Evolutionary conservation across 2,888 invertebrate species (phyloP).

Genomic region (Diabrotica balteata): DNA sequence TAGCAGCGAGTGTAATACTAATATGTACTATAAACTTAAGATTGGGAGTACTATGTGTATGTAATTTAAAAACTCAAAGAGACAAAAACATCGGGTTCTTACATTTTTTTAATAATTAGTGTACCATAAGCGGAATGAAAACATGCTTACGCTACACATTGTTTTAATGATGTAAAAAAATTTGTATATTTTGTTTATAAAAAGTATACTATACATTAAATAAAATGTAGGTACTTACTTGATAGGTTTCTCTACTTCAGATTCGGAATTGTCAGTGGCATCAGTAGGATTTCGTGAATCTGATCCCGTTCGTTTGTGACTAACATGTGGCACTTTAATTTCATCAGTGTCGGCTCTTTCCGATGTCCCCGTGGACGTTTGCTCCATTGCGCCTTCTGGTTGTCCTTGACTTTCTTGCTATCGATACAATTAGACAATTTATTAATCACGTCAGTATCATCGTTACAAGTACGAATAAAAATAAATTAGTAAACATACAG

Average conservation of each 20-base stretch:
- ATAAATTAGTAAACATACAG: too few species aligned
- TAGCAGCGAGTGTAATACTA: too few species aligned
- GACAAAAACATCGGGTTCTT: too few species aligned
- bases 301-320: conserved; percentile 27
- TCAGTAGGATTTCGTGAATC: conserved; percentile 69
- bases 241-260: conserved; percentile 72
- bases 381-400: conserved; percentile 40
- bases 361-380: conserved; percentile 43
- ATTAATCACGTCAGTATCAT: neutral
- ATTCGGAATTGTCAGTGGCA: conserved; percentile 82
- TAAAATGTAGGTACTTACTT: conserved; percentile 61
- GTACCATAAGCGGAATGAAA: too few species aligned
- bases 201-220: too few species aligned
- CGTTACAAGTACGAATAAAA: neutral
- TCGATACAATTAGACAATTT: conserved; percentile 2
- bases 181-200: too few species aligned
- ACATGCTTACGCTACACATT: too few species aligned
- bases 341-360: conserved; percentile 36
- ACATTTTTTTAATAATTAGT: too few species aligned
- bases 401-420: conserved; percentile 35
- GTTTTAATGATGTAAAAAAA: too few species aligned
- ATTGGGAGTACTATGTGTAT: too few species aligned
- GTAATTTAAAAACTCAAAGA: too few species aligned
- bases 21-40: too few species aligned
- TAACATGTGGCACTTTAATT: conserved; percentile 21